phyloP scores from a whole-genome alignment of 2,888 invertebrate species.

The Panopea generosa region DNA sequence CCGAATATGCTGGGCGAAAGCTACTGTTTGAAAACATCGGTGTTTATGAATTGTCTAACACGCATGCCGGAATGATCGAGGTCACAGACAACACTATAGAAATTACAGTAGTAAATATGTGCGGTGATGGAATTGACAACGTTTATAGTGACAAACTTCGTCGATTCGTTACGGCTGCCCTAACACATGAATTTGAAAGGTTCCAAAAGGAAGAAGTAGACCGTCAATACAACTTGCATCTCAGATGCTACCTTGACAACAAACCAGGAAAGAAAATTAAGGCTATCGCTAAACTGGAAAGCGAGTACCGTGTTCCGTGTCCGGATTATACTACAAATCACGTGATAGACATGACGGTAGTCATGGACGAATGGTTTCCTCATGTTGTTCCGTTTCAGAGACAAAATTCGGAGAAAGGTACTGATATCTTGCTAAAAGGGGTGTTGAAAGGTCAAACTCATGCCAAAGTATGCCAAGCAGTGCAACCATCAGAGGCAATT shows the following conservation, averaged over 20 bases:
- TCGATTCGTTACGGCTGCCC: slow-evolving; percentile 8
- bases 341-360: slow-evolving; percentile 7
- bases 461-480: too few species aligned
- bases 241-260: slow-evolving; percentile 3
- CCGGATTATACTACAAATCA: background rate
- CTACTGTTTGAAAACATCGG: slow-evolving; percentile 14
- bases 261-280: too few species aligned
- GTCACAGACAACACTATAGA: slow-evolving; percentile 10
- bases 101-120: slow-evolving; percentile 3
- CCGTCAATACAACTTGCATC: slow-evolving; percentile 1
- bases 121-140: slow-evolving; percentile 1
- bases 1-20: background rate
- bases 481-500: slow-evolving; percentile 12
- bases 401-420: too few species aligned
- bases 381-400: too few species aligned
- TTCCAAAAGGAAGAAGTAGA: slow-evolving; percentile 7
- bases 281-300: too few species aligned
- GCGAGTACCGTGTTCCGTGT: background rate
- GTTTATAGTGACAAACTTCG: slow-evolving; percentile 1
- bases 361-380: slow-evolving; percentile 13
- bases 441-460: too few species aligned
- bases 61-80: slow-evolving; percentile 27
- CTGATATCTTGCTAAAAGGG: too few species aligned
- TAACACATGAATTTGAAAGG: slow-evolving; percentile 8
- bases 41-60: slow-evolving; percentile 9